These are phyloP conservation scores for Maniola hyperantus DNA, from an alignment of 2,888 invertebrate species.

Conservation along the genomic window DNA sequence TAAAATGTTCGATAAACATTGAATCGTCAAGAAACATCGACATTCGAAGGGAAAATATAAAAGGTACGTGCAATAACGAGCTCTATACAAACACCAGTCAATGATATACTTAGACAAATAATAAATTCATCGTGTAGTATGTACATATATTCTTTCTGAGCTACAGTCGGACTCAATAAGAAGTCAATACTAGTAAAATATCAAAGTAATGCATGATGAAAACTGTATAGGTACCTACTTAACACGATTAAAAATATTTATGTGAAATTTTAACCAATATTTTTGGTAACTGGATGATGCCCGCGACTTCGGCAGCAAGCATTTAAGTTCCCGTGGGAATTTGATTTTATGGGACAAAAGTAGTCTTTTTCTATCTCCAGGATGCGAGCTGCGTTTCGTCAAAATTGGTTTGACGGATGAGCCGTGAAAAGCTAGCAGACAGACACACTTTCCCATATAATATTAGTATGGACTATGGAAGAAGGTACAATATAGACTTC, in stretches of 20 bases:
- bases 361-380: too few species aligned
- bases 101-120: conserved; percentile 51
- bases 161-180: not conserved
- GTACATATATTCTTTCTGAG: conserved; percentile 9
- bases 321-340: too few species aligned
- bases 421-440: not conserved
- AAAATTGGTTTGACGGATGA: too few species aligned
- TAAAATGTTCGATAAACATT: conserved; percentile 40
- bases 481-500: not conserved
- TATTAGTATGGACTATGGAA: too few species aligned
- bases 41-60: conserved; percentile 56
- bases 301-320: too few species aligned
- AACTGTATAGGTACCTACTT: too few species aligned
- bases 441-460: not conserved
- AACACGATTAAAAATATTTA: not conserved
- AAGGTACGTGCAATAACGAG: conserved; percentile 69
- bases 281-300: too few species aligned
- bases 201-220: not conserved
- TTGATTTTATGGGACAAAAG: too few species aligned
- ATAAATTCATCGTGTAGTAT: conserved; percentile 7
- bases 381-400: too few species aligned
- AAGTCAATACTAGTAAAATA: conserved; percentile 2
- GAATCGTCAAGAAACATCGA: conserved; percentile 48
- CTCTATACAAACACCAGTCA: conserved; percentile 57
- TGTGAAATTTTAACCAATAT: too few species aligned